A percentile compares a stretch with the other conserved stretches of the same genome.
These are phyloP conservation scores for Tamandua tetradactyla DNA, from an alignment of 2,797 vertebrate genomes.

Conservation along the genomic window DNA sequence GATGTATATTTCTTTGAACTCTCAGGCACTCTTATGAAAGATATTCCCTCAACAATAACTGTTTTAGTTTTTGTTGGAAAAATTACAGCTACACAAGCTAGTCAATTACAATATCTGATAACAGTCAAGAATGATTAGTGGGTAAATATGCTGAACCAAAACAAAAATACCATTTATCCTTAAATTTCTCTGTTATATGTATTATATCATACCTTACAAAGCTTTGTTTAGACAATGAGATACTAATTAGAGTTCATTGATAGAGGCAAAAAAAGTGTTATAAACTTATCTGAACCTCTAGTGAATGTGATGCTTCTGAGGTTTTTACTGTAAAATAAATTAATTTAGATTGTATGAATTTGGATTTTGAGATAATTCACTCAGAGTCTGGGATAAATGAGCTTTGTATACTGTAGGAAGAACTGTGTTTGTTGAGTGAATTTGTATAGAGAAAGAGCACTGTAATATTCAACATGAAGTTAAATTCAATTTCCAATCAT, in stretches of 20 bases:
- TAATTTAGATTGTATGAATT: conserved; percentile 66
- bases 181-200: conserved; percentile 68
- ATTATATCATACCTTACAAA: conserved; percentile 59
- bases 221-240: conserved; percentile 68
- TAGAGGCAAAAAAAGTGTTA: conserved; percentile 55
- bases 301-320: conserved; percentile 66
- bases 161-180: conserved; percentile 65
- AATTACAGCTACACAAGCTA: conserved; percentile 52
- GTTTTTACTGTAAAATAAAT: conserved; percentile 63
- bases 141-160: conserved; percentile 65
- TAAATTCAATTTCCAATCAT: not conserved
- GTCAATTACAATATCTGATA: conserved; percentile 70
- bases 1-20: conserved; percentile 70
- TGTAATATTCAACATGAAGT: conserved; percentile 33
- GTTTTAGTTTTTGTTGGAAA: conserved; percentile 72
- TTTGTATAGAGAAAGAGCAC: not conserved
- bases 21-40: conserved; percentile 66
- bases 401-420: not conserved
- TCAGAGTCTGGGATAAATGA: conserved; percentile 44
- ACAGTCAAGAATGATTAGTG: conserved; percentile 55
- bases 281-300: conserved; percentile 59
- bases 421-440: conserved; percentile 9
- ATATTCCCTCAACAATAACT: conserved; percentile 74
- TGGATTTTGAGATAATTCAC: conserved; percentile 61
- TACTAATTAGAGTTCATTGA: conserved; percentile 68